These are phyloP conservation scores for Physocephala rufipes DNA, from an alignment of 2,888 invertebrate genomes.

Conservation along the genomic window DNA sequence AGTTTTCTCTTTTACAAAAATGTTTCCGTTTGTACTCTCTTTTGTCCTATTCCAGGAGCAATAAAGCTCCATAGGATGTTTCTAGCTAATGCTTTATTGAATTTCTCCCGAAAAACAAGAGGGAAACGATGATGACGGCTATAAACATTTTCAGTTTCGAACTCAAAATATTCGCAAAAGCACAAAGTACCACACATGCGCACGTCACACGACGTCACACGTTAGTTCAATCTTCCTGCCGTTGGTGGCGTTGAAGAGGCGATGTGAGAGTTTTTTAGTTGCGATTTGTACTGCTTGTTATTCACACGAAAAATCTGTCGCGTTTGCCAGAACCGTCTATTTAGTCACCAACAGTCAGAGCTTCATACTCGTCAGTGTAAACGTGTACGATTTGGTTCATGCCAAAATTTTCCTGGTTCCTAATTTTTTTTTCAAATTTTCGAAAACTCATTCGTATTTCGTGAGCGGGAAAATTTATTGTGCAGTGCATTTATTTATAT, in stretches of 20 bases:
- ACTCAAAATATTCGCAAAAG: slow-evolving; percentile 2
- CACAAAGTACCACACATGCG: slow-evolving; percentile 2
- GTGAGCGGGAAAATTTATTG: no score
- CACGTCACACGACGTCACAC: slow-evolving; percentile 1
- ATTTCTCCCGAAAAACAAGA: no score
- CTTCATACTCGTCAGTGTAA: no score
- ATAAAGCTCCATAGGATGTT: no score
- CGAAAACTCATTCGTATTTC: no score
- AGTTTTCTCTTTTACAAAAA: neutral
- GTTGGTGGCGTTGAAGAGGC: slow-evolving; percentile 50
- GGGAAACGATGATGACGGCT: neutral
- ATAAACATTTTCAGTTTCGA: slow-evolving; percentile 2
- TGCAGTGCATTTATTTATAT: no score
- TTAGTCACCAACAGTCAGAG: no score
- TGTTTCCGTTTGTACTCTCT: neutral
- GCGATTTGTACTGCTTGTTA: slow-evolving; percentile 56
- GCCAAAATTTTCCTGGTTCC: no score
- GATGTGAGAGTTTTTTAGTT: slow-evolving; percentile 57
- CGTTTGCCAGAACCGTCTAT: neutral
- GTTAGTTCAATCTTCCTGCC: slow-evolving; percentile 47
- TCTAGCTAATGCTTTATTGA: no score
- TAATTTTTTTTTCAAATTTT: no score
- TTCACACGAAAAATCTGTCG: slow-evolving; percentile 53
- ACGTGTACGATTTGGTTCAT: no score
- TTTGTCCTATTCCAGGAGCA: no score